Percentiles rank a stretch among this genome's conserved stretches.
Evolutionary conservation across 2,888 invertebrate species (phyloP).

Genomic region (Saturnia japonica): DNA sequence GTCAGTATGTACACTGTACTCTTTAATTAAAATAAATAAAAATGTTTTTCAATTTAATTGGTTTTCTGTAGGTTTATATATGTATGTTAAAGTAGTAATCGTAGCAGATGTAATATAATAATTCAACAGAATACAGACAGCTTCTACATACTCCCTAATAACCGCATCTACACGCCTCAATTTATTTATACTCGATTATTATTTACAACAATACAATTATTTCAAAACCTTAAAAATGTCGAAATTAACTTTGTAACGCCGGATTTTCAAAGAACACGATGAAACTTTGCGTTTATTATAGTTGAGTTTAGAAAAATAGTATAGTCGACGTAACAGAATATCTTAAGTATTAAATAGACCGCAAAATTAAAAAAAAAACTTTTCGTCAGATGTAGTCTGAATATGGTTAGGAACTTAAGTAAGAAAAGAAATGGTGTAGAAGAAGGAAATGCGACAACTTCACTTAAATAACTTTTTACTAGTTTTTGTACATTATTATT

Average conservation of each 20-base stretch:
- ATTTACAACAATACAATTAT: neutral
- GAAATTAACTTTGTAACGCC: neutral
- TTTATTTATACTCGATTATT: neutral
- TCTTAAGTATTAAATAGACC: neutral
- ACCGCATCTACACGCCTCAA: neutral
- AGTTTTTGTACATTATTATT: neutral
- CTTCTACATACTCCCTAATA: neutral
- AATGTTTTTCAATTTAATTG: neutral
- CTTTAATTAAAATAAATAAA: neutral
- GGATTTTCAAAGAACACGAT: too few species aligned
- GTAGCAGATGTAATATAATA: neutral
- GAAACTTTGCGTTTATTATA: neutral
- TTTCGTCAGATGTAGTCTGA: too few species aligned
- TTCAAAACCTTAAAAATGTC: neutral
- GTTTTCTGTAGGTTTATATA: neutral
- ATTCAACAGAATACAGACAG: neutral
- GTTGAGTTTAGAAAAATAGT: neutral
- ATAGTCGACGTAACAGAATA: neutral
- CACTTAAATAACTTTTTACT: neutral
- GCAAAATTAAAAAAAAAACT: neutral
- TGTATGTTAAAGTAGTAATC: neutral
- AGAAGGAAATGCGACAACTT: too few species aligned
- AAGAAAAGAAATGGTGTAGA: too few species aligned
- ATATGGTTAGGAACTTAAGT: too few species aligned
- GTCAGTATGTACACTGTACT: constrained; percentile 8